A percentile compares a stretch with the other conserved stretches of the same genome.
These are phyloP conservation scores for Dione juno DNA, from an alignment of 2,888 invertebrate species.

Conservation along the genomic window DNA sequence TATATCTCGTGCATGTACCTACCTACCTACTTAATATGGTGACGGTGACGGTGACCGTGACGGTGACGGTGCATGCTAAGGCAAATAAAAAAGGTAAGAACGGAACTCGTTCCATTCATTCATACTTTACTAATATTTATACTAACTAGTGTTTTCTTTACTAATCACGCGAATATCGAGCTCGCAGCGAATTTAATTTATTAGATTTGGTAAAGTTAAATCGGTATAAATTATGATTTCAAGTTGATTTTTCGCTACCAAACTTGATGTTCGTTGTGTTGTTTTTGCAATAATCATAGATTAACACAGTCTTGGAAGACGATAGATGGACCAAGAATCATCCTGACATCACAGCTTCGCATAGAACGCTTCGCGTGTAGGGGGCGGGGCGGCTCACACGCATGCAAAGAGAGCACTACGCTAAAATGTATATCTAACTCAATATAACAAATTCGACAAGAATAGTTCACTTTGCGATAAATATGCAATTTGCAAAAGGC, in stretches of 20 bases:
- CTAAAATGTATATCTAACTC: neutral
- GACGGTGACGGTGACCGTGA: neutral
- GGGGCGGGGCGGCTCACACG: slow-evolving; percentile 21
- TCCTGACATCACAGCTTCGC: slow-evolving; percentile 33
- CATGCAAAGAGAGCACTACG: slow-evolving; percentile 28
- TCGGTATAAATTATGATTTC: no score
- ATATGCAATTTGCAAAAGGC: slow-evolving; percentile 17
- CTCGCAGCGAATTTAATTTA: neutral
- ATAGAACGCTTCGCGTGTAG: slow-evolving; percentile 29
- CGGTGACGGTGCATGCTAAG: slow-evolving; percentile 64
- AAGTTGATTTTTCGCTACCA: neutral
- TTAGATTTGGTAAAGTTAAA: no score
- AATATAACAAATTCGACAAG: neutral
- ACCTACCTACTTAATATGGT: neutral
- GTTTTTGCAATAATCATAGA: slow-evolving; percentile 31
- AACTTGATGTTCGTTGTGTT: slow-evolving; percentile 25
- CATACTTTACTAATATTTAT: slow-evolving; percentile 26
- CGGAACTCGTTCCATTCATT: slow-evolving; percentile 31
- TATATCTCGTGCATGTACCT: slow-evolving; percentile 66
- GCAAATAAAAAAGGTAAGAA: slow-evolving; percentile 72
- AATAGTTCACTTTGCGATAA: neutral
- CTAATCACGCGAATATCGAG: slow-evolving; percentile 24
- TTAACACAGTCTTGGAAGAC: slow-evolving; percentile 17
- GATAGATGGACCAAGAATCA: slow-evolving; percentile 14
- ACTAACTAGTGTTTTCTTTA: slow-evolving; percentile 23